phyloP scores from a whole-genome alignment of 2,113 vertebrate species.

The Elgaria multicarinata region DNA sequence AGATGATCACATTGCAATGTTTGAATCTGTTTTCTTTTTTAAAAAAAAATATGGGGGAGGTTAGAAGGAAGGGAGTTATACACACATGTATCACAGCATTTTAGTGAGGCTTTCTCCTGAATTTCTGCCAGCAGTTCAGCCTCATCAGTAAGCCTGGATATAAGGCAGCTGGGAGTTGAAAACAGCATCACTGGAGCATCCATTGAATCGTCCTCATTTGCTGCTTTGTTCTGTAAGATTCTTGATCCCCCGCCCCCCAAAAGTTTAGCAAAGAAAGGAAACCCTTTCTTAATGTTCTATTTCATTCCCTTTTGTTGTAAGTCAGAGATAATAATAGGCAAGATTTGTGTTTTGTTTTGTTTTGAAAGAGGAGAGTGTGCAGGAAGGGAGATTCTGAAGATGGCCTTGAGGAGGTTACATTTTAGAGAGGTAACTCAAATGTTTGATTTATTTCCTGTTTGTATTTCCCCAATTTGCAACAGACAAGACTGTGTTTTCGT shows the following conservation, averaged over 20 bases:
- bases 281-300: constrained; percentile 58
- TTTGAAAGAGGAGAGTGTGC: constrained; percentile 17
- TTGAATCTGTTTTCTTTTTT: constrained; percentile 55
- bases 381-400: constrained; percentile 49
- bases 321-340: constrained; percentile 37
- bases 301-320: constrained; percentile 44
- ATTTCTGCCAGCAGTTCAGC: constrained; percentile 67
- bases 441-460: constrained; percentile 45
- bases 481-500: constrained; percentile 20
- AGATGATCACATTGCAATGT: constrained; percentile 67
- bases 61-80: constrained; percentile 56
- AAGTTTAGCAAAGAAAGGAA: constrained; percentile 70
- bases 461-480: constrained; percentile 50
- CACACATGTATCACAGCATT: constrained; percentile 75
- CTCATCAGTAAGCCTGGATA: constrained; percentile 71
- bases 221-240: constrained; percentile 54
- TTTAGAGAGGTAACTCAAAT: constrained; percentile 59
- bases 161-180: constrained; percentile 84
- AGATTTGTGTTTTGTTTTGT: constrained; percentile 28
- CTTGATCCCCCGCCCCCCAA: constrained; percentile 37
- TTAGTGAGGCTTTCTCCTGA: constrained; percentile 70
- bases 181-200: constrained; percentile 69
- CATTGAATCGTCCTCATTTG: constrained; percentile 53
- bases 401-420: constrained; percentile 54
- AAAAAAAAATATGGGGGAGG: constrained; percentile 49